Evolutionary conservation across 1,140 invertebrate genomes (phyloP).

Genomic region (Anadara kagoshimensis): DNA sequence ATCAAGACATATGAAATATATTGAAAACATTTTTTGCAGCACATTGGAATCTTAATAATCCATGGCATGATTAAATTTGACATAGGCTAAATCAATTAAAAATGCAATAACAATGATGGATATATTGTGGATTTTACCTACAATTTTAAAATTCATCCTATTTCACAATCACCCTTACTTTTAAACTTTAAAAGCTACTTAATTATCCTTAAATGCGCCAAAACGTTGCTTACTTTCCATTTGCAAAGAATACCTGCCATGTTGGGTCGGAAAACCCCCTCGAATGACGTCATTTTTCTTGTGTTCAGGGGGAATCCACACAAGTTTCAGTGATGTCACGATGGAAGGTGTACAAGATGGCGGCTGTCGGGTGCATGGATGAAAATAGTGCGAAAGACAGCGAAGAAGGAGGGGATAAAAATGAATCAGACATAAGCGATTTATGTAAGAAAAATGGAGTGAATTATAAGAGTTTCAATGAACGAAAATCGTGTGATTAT

Average conservation of each 20-base stretch:
- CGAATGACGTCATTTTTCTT: slow-evolving; percentile 41
- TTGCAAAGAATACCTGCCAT: slow-evolving; percentile 26
- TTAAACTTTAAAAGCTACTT: no score
- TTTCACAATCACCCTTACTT: no score
- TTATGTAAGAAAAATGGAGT: slow-evolving; percentile 56
- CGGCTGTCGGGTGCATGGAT: slow-evolving; percentile 60
- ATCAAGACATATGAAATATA: no score
- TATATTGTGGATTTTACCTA: no score
- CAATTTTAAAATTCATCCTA: no score
- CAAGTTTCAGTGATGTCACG: slow-evolving; percentile 55
- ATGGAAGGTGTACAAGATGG: slow-evolving; percentile 64
- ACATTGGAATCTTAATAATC: no score
- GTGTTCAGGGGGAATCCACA: slow-evolving; percentile 47
- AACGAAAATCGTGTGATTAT: slow-evolving; percentile 43
- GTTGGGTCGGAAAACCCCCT: slow-evolving; percentile 45
- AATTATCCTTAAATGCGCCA: no score
- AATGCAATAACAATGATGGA: no score
- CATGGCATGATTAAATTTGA: no score
- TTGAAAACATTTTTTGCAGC: no score
- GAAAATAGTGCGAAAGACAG: slow-evolving; percentile 51
- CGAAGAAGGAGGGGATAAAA: slow-evolving; percentile 41
- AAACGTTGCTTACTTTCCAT: neutral
- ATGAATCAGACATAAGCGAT: slow-evolving; percentile 36
- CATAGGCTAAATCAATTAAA: no score
- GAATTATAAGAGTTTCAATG: slow-evolving; percentile 44